Base-by-base conservation (phyloP, 2,113 vertebrate genomes). In the Chrysochloris asiatica region DNA sequence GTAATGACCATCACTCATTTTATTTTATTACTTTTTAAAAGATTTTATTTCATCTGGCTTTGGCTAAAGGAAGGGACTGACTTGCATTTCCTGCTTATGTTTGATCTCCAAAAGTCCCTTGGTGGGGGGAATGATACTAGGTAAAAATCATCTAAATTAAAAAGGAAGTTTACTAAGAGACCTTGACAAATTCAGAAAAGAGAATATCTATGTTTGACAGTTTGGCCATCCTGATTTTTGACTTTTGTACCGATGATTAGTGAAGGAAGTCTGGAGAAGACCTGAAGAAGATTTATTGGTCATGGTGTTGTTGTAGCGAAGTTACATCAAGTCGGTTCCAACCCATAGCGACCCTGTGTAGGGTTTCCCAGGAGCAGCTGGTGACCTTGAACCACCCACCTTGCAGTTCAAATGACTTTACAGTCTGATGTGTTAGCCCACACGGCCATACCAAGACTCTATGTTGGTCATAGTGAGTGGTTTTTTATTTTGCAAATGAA, bases 31-130 rank as follows among this genome's bases (percentile, higher is more conserved):
- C 72, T 83, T 94, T 94, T 38, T 93, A 89, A 77, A n/a, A n/a
- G 89, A 93, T 96, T 96, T 96, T 91, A 94, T 96, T 95, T 77
- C 43, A 33, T 96, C 95, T 95, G 93, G 77, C 76, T 96, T 97
- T 89, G 88, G 92, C 94, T 91, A 71, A 81, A 47, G 45, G 91
- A 95, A 81, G 92, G 86, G 84, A 69, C 82, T 80, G 95, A 91
- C 83, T 81, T 24, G 30, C 47, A 71, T 95, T 96, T 97, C 94
- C 84, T 90, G 19, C 86, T 94, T 97, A n/a, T 83, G 84, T 93
- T 86, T 96, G 93, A 86, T 76, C 95, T 79, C 0, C 0, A 90
- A 97, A 96, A 92, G 50, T 71, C 75, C 50, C 76, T 56, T 0
- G 33, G 87, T 93, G 80, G 36, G 80, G 28, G 52, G 21, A 91